phyloP scores from a whole-genome alignment of 2,113 vertebrate species.

The Ictidomys tridecemlineatus region DNA sequence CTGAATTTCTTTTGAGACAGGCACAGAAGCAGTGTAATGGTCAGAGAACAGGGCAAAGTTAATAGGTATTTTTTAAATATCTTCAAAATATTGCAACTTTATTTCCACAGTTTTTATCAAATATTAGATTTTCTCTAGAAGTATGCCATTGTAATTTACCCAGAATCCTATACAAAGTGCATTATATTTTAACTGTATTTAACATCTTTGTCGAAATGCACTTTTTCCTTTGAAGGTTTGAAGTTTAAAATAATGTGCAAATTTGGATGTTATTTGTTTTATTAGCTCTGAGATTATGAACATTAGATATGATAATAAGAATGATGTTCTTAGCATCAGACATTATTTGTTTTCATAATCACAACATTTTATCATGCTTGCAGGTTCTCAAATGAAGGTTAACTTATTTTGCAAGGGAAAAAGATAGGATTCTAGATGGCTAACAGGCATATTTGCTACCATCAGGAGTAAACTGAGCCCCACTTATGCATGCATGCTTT shows the following conservation, averaged over 20 bases:
- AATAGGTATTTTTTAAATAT: neutral
- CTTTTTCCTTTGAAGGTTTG: slow-evolving; percentile 20
- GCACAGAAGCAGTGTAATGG: neutral
- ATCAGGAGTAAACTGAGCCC: neutral
- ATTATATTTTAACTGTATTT: neutral
- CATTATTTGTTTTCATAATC: slow-evolving; percentile 5
- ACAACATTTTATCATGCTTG: slow-evolving; percentile 20
- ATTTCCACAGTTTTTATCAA: neutral
- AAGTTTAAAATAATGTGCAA: neutral
- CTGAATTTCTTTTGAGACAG: slow-evolving; percentile 29
- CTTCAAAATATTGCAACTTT: slow-evolving; percentile 10
- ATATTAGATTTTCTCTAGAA: neutral
- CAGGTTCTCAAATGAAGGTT: slow-evolving; percentile 16
- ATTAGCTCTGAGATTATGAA: slow-evolving; percentile 17
- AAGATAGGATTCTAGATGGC: neutral
- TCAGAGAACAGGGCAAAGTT: neutral
- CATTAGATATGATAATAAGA: neutral
- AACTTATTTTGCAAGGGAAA: slow-evolving; percentile 13
- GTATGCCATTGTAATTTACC: neutral
- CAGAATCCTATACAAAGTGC: neutral
- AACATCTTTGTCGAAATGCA: neutral
- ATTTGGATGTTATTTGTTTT: neutral
- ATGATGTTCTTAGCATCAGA: neutral
- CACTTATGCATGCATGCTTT: neutral
- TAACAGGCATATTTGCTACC: neutral